Conservation (phyloP, 1,140 invertebrate species). For the Drosophila orosa region DNA sequence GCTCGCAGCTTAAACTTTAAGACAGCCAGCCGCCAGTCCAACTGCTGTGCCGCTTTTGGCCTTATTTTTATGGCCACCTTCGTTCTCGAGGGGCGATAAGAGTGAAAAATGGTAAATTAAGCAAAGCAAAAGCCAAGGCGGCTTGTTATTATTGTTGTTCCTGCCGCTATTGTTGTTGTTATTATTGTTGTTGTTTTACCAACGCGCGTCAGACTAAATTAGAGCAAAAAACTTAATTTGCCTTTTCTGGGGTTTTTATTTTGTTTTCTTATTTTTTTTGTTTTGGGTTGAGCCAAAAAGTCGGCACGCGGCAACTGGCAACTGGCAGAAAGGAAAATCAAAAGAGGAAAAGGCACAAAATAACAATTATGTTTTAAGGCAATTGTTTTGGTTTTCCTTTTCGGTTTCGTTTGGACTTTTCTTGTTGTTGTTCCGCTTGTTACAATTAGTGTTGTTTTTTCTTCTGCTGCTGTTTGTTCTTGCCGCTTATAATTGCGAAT, state of each 20-base stretch:
- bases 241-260: conserved; percentile 46
- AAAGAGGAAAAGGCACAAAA: conserved; percentile 75
- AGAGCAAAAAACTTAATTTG: conserved; percentile 82
- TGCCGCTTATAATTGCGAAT: conserved; percentile 79
- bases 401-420: conserved; percentile 22
- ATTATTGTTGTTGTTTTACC: conserved; percentile 41
- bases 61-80: conserved; percentile 72
- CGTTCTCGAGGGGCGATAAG: conserved; percentile 67
- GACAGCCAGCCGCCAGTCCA: conserved; percentile 52
- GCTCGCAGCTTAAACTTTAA: conserved; percentile 79
- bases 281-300: conserved; percentile 67
- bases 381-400: conserved; percentile 78
- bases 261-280: neutral
- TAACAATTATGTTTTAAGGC: conserved; percentile 83
- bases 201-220: conserved; percentile 78
- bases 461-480: conserved; percentile 47
- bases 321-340: conserved; percentile 55
- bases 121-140: conserved; percentile 70
- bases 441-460: conserved; percentile 56
- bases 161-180: conserved; percentile 12
- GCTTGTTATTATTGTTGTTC: conserved; percentile 59
- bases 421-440: conserved; percentile 38
- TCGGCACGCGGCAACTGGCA: conserved; percentile 40
- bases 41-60: conserved; percentile 50
- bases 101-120: conserved; percentile 83